Conservation (phyloP, 2,797 vertebrate genomes). For the Coluber constrictor region DNA sequence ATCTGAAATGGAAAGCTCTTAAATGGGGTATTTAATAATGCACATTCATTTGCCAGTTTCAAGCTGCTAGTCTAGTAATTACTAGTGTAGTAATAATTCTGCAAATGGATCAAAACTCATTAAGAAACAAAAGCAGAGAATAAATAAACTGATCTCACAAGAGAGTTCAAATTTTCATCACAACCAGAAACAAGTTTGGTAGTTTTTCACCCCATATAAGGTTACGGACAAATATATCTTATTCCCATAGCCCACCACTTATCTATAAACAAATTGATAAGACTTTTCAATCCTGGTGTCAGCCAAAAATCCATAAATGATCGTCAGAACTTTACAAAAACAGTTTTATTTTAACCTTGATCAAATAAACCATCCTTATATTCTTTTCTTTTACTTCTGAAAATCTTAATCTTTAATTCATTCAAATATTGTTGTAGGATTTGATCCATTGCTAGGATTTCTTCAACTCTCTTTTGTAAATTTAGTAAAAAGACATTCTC, state of each 20-base stretch:
- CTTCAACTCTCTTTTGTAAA: not conserved
- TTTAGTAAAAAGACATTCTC: not conserved
- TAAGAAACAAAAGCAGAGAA: not conserved
- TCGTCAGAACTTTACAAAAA: not conserved
- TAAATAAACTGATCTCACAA: not conserved
- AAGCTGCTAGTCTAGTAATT: not conserved
- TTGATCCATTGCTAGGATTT: not conserved
- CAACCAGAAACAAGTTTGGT: not conserved
- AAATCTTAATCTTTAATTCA: not conserved
- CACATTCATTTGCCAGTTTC: not conserved
- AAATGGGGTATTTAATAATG: not conserved
- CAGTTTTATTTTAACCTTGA: not conserved
- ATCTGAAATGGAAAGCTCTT: not conserved
- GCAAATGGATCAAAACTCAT: not conserved
- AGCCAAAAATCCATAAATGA: not conserved
- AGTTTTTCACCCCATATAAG: not conserved
- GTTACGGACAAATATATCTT: not conserved
- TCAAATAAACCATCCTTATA: not conserved
- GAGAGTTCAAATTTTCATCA: not conserved
- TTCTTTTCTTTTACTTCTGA: not conserved
- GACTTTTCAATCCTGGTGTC: not conserved
- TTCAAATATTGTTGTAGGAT: not conserved
- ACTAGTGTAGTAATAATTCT: not conserved
- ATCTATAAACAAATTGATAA: not conserved
- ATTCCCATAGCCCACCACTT: not conserved